A percentile compares a stretch with the other conserved stretches of the same genome.
Evolutionary conservation across 2,888 invertebrate species (phyloP).

Genomic region (Athalia cordata): DNA sequence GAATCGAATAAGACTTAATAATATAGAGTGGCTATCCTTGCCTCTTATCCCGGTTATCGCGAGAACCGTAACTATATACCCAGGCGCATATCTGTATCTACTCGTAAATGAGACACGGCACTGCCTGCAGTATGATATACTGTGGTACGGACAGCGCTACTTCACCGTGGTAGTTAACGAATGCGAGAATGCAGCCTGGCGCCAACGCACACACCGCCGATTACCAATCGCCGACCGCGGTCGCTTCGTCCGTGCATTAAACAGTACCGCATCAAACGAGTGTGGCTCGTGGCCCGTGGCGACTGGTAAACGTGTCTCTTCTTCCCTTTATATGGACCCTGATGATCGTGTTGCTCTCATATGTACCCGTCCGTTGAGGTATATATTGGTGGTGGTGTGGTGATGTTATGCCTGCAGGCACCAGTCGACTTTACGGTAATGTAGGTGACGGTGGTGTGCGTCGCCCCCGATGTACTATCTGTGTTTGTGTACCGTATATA

Average conservation of each 20-base stretch:
- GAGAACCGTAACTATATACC: constrained; percentile 27
- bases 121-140: neutral
- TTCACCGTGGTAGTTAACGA: constrained; percentile 60
- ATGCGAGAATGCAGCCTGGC: constrained; percentile 72
- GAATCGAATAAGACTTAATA: constrained; percentile 32
- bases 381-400: neutral
- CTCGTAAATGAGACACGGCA: constrained; percentile 29
- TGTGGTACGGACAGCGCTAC: constrained; percentile 9
- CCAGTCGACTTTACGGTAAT: neutral
- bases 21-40: constrained; percentile 34
- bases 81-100: constrained; percentile 23
- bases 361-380: neutral
- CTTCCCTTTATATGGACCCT: constrained; percentile 4
- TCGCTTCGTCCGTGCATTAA: constrained; percentile 35
- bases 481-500: neutral
- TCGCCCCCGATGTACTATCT: neutral
- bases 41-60: constrained; percentile 39
- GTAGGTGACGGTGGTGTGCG: neutral
- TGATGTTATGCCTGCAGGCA: neutral
- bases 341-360: neutral
- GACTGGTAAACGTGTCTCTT: constrained; percentile 32
- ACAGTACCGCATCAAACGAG: constrained; percentile 36
- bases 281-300: constrained; percentile 43
- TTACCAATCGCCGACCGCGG: constrained; percentile 33
- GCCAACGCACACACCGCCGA: constrained; percentile 61